These are phyloP conservation scores for Ormia ochracea DNA, from an alignment of 2,888 invertebrate genomes.

Conservation along the genomic window DNA sequence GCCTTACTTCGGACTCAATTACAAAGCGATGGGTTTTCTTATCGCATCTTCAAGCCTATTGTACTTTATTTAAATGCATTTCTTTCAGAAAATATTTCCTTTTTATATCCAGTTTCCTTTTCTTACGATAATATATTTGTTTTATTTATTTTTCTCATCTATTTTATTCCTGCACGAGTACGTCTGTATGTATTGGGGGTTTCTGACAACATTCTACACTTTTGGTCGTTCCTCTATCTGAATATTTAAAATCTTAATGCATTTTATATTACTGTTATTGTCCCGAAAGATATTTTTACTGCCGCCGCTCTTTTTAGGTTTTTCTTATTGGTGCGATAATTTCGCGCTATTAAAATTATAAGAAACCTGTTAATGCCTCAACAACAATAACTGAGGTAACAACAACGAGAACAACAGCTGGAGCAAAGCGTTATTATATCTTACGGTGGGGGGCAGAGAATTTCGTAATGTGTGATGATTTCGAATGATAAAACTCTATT, in stretches of 20 bases:
- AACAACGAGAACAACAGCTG: background rate
- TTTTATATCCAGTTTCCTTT: slow-evolving; percentile 5
- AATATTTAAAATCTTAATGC: slow-evolving; percentile 62
- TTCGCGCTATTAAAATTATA: background rate
- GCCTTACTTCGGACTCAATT: background rate
- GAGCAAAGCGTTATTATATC: background rate
- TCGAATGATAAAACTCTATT: slow-evolving; percentile 49
- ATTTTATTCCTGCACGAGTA: background rate
- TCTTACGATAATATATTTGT: background rate
- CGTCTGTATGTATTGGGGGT: background rate
- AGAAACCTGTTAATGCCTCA: slow-evolving; percentile 38
- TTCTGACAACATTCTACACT: background rate
- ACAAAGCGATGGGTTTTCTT: background rate
- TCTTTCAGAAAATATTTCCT: background rate
- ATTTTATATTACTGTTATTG: slow-evolving; percentile 60
- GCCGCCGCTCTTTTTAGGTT: background rate
- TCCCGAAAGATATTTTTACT: slow-evolving; percentile 43
- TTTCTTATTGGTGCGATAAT: slow-evolving; percentile 10
- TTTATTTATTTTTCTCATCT: slow-evolving; percentile 9
- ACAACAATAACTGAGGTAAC: background rate
- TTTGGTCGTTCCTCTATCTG: slow-evolving; percentile 45
- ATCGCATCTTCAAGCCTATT: background rate
- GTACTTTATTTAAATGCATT: slow-evolving; percentile 10
- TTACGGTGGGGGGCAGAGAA: background rate
- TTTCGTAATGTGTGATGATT: slow-evolving; percentile 10